These are phyloP conservation scores for Drosophila burlai DNA, from an alignment of 1,140 invertebrate species.

Conservation along the genomic window DNA sequence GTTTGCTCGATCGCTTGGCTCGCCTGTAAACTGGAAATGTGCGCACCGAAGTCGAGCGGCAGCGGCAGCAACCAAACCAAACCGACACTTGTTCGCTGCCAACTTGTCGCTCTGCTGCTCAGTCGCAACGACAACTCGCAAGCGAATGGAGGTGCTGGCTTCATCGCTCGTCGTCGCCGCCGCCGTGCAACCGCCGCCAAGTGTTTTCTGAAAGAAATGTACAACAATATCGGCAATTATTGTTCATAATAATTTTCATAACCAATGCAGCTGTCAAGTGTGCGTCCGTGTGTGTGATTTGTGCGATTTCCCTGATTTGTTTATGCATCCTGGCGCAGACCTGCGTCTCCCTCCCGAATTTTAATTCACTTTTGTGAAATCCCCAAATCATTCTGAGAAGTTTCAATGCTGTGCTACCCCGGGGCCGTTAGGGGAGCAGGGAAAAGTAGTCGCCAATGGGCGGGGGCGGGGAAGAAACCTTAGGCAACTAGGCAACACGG, in stretches of 20 bases:
- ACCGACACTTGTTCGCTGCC: constrained; percentile 80
- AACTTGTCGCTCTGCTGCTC: constrained; percentile 63
- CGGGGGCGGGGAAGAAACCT: constrained; percentile 8
- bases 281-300: constrained; percentile 31
- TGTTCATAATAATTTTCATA: constrained; percentile 61
- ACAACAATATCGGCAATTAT: constrained; percentile 40
- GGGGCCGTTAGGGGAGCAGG: not conserved
- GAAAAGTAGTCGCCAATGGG: not conserved
- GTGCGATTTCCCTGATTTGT: constrained; percentile 31
- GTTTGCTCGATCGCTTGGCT: constrained; percentile 29
- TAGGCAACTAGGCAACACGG: constrained; percentile 45
- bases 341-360: constrained; percentile 27
- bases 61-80: constrained; percentile 7
- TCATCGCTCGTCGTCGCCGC: constrained; percentile 54
- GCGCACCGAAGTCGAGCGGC: constrained; percentile 27
- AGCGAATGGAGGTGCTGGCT: constrained; percentile 82
- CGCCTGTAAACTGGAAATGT: constrained; percentile 49
- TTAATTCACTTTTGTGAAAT: constrained; percentile 21
- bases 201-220: constrained; percentile 73
- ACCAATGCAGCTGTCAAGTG: constrained; percentile 73
- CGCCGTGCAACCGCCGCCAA: constrained; percentile 65
- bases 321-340: constrained; percentile 58
- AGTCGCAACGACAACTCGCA: constrained; percentile 78
- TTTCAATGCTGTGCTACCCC: constrained; percentile 45
- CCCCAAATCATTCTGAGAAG: constrained; percentile 23